Percentiles rank a stretch among this genome's conserved stretches.
These are phyloP conservation scores for Xenentodon cancila DNA, from an alignment of 2,797 vertebrate genomes.

Conservation along the genomic window DNA sequence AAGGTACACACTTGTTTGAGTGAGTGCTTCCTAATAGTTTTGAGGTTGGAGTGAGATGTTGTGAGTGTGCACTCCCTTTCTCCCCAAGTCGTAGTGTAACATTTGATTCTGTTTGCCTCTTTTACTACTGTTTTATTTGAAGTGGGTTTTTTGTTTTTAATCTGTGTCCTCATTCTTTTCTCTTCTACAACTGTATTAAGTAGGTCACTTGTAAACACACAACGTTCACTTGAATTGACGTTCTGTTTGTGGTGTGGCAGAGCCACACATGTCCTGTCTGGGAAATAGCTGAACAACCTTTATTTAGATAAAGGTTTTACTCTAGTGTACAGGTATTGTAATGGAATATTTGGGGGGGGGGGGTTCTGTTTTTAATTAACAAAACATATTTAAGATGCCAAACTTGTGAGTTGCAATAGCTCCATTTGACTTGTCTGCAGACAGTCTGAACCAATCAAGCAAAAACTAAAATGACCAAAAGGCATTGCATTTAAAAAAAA, in stretches of 20 bases:
- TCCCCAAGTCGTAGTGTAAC: no score
- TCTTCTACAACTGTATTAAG: slow-evolving; percentile 46
- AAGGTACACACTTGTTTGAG: slow-evolving; percentile 71
- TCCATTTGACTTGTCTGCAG: slow-evolving; percentile 21
- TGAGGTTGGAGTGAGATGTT: not conserved
- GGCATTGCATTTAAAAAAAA: no score
- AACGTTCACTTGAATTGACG: slow-evolving; percentile 59
- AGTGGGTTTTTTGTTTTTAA: slow-evolving; percentile 33
- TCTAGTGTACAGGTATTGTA: slow-evolving; percentile 7
- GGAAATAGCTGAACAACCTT: slow-evolving; percentile 2
- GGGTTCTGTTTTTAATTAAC: no score
- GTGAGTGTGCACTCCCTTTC: no score
- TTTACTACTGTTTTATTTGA: slow-evolving; percentile 43
- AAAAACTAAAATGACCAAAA: slow-evolving; percentile 30
- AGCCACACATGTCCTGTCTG: slow-evolving; percentile 20
- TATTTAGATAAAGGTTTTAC: slow-evolving; percentile 18
- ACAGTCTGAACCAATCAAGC: slow-evolving; percentile 40
- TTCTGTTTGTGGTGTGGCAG: slow-evolving; percentile 41
- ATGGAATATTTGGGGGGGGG: slow-evolving; percentile 14
- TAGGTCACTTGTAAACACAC: slow-evolving; percentile 67
- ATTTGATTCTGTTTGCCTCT: slow-evolving; percentile 27
- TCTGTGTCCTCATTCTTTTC: slow-evolving; percentile 32
- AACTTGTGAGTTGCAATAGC: slow-evolving; percentile 15
- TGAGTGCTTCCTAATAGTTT: slow-evolving; percentile 7
- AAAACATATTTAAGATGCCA: slow-evolving; percentile 16